Evolutionary conservation across 2,113 vertebrate genomes (phyloP).

Genomic region (Salvelinus fontinalis): DNA sequence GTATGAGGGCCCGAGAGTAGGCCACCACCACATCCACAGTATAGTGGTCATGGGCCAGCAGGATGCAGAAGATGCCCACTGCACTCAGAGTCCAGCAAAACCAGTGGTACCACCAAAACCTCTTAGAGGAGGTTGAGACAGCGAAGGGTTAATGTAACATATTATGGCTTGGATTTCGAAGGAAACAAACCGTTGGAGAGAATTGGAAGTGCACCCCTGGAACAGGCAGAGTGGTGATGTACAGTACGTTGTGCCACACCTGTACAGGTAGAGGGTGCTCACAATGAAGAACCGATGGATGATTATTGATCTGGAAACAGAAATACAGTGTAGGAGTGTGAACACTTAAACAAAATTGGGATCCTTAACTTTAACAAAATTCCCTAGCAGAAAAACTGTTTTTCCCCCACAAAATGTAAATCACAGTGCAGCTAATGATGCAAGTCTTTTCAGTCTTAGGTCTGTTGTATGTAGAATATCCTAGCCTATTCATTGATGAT

Average conservation of each 20-base stretch:
- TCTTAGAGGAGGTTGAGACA: slow-evolving; percentile 74
- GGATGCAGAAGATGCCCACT: slow-evolving; percentile 93
- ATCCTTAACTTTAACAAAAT: no score
- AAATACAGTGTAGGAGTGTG: background rate
- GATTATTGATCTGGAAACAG: slow-evolving; percentile 85
- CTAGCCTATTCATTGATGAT: no score
- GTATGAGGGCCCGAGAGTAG: no score
- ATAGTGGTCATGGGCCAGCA: slow-evolving; percentile 98
- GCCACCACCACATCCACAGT: slow-evolving; percentile 98
- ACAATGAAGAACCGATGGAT: slow-evolving; percentile 96
- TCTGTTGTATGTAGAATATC: no score
- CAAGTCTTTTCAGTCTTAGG: no score
- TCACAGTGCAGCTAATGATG: no score
- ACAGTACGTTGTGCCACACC: slow-evolving; percentile 92
- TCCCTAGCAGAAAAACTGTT: no score
- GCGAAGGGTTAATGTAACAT: background rate
- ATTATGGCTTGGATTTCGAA: background rate
- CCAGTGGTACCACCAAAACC: slow-evolving; percentile 96
- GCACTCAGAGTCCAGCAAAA: slow-evolving; percentile 89
- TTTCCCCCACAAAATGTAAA: no score
- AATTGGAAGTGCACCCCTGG: slow-evolving; percentile 99
- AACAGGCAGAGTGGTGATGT: slow-evolving; percentile 96
- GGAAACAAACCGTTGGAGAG: slow-evolving; percentile 89
- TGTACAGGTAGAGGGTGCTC: slow-evolving; percentile 95
- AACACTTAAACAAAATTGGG: no score